A percentile compares a stretch with the other conserved stretches of the same genome.
These are phyloP conservation scores for Zaprionus ghesquierei DNA, from an alignment of 1,140 invertebrate species.

Conservation along the genomic window DNA sequence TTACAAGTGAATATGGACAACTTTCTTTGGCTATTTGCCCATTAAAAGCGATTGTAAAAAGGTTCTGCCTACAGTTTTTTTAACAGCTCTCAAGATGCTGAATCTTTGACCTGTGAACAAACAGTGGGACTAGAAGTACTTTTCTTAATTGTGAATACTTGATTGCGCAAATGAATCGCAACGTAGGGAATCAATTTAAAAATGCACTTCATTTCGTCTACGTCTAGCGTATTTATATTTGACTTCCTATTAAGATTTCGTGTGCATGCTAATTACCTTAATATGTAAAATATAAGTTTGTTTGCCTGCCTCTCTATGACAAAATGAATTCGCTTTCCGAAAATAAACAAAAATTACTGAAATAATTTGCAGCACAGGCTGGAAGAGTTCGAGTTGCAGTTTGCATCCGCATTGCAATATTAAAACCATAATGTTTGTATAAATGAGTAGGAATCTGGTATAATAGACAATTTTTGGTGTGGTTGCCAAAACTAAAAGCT, in stretches of 20 bases:
- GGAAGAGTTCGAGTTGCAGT: neutral
- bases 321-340: neutral
- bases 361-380: neutral
- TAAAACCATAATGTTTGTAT: neutral
- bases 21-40: neutral
- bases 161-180: neutral
- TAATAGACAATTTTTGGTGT: neutral
- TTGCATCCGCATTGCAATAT: neutral
- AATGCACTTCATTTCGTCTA: neutral
- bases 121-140: neutral
- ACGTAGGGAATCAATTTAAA: neutral
- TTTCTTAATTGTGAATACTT: neutral
- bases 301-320: neutral
- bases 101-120: neutral
- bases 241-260: neutral
- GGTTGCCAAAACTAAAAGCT: neutral
- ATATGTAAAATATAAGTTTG: neutral
- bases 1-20: neutral
- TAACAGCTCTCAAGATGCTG: neutral
- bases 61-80: neutral
- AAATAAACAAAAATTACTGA: neutral
- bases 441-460: neutral
- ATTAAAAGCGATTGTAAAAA: slow-evolving; percentile 1
- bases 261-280: neutral
- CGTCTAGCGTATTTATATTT: neutral